Evolutionary conservation across 2,797 vertebrate species (phyloP).

Genomic region (Semaprochilodus insignis): DNA sequence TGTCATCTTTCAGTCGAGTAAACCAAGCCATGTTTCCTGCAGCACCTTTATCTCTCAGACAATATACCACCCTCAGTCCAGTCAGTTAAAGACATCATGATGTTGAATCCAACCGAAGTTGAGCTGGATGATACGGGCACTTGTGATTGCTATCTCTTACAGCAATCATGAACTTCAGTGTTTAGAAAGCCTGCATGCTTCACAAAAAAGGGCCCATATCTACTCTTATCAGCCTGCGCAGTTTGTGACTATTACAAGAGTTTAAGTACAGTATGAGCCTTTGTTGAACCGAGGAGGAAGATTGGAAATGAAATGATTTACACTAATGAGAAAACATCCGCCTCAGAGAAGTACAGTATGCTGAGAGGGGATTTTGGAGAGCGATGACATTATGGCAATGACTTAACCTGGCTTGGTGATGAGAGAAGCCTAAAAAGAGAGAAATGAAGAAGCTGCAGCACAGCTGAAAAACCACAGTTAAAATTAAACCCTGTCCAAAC

Average conservation of each 20-base stretch:
- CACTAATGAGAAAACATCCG: constrained; percentile 26
- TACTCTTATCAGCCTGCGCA: constrained; percentile 52
- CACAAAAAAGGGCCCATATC: constrained; percentile 59
- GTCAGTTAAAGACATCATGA: constrained; percentile 58
- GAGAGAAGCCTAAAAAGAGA: background rate
- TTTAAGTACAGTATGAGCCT: constrained; percentile 60
- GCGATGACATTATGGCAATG: constrained; percentile 2
- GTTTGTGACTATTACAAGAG: constrained; percentile 59
- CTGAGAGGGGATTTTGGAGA: background rate
- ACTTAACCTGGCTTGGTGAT: background rate
- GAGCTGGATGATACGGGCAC: constrained; percentile 63
- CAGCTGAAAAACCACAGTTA: no score
- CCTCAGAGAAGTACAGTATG: background rate
- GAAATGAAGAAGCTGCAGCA: no score
- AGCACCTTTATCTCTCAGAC: constrained; percentile 55
- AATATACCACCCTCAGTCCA: constrained; percentile 48
- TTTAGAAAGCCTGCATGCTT: constrained; percentile 67
- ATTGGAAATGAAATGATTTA: constrained; percentile 41
- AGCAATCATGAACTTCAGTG: constrained; percentile 70
- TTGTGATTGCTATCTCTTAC: constrained; percentile 64
- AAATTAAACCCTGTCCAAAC: no score
- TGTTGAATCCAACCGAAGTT: constrained; percentile 61
- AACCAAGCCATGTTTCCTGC: constrained; percentile 40
- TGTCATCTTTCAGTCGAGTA: constrained; percentile 39
- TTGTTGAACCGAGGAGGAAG: constrained; percentile 45